phyloP scores from a whole-genome alignment of 1,140 invertebrate genomes.

The Limonius californicus region DNA sequence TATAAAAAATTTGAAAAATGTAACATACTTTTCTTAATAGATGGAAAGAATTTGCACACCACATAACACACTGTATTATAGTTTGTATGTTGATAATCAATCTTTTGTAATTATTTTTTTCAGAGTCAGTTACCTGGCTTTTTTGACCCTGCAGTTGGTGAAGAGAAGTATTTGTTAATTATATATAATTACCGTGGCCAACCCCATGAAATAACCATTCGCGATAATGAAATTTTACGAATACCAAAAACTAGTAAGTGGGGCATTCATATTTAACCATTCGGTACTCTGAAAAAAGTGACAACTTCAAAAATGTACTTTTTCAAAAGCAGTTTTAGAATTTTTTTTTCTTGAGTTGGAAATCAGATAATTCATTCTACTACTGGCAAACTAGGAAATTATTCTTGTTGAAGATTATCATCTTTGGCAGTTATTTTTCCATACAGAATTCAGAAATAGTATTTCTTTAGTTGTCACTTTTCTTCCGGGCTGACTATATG shows the following conservation, averaged over 20 bases:
- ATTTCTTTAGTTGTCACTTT: too few relatives aligned
- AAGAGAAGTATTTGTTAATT: constrained; percentile 84
- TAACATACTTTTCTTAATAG: neutral
- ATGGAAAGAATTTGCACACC: neutral
- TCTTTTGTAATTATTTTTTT: constrained; percentile 39
- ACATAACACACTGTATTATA: neutral
- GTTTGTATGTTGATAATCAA: neutral
- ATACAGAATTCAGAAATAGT: too few relatives aligned
- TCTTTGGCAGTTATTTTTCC: too few relatives aligned
- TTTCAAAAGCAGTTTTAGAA: too few relatives aligned
- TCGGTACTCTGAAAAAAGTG: too few relatives aligned
- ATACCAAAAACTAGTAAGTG: constrained; percentile 60
- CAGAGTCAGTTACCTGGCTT: constrained; percentile 94
- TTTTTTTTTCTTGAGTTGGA: too few relatives aligned
- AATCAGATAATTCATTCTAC: too few relatives aligned
- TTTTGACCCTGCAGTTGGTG: constrained; percentile 92
- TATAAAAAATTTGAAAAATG: neutral
- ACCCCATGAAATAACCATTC: constrained; percentile 73
- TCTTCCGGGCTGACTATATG: too few relatives aligned
- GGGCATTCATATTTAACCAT: too few relatives aligned
- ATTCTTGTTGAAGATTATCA: too few relatives aligned
- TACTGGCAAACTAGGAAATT: too few relatives aligned
- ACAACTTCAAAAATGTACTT: too few relatives aligned
- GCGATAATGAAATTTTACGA: constrained; percentile 72
- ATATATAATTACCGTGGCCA: constrained; percentile 81